Evolutionary conservation across 2,888 invertebrate genomes (phyloP), one percentile per base, ranked within the genome.

Genomic region (Barypeithes pellucidus): DNA sequence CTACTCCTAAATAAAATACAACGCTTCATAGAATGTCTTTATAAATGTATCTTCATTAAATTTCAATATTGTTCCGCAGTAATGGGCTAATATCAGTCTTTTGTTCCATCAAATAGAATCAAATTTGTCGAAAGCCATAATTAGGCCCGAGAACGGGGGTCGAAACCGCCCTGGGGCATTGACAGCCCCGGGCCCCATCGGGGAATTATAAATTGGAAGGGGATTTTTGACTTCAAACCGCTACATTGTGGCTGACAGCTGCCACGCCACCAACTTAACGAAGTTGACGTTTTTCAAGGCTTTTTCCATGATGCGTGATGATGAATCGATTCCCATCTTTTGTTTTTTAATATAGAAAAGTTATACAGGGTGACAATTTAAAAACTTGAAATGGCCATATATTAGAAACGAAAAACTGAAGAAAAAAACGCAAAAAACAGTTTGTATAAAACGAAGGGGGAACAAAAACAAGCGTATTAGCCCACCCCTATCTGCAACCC

Each of bases 241-340:
- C 85, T 84, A 85, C 85, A 85, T 86, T 85, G 86, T 82, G 85
- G 85, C 82, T 85, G 86, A 86, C 86, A 86, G 85, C 85, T 85
- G 85, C 84, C 85, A 85, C 84, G 82, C 81, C 82, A 80, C 79
- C 8, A 82, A 80, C 82, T 81, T 84, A 85, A 84, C 83, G 82
- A 83, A 84, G 84, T 83, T 81, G 83, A 81, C 83, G 81, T 82
- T 83, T 83, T 81, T 79, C 41, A 39, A 61, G 16, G 62, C 24
- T 16, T 18, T 33, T 63, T 5, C 41, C 29, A 14, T 50, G 43
- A 20, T 47, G 60, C 43, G 60, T 60, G 67, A 67, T 57, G 29
- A 67, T 67, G 16, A 45, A 68, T 60, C 60, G 33, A 60, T 50
- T 24, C 5, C 12, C 5, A 16, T 20, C 18, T 47, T 11, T 47